phyloP scores from a whole-genome alignment of 2,797 vertebrate species.

The Centroberyx gerrardi region DNA sequence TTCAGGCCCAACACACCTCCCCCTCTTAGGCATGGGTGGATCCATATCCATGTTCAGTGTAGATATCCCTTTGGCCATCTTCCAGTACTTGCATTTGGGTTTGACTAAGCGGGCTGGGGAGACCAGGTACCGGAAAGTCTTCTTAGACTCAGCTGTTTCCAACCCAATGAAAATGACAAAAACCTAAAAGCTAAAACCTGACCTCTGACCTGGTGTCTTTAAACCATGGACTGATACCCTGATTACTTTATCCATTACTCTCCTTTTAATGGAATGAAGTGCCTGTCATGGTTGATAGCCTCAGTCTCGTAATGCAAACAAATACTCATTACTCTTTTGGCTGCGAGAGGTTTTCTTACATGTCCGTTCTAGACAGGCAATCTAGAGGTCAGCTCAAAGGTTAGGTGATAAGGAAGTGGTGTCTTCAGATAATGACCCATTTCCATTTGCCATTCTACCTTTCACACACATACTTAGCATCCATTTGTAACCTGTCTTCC shows the following conservation, averaged over 20 bases:
- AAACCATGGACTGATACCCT: conserved; percentile 56
- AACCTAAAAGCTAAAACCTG: conserved; percentile 45
- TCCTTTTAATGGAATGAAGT: conserved; percentile 77
- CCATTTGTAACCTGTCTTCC: conserved; percentile 59
- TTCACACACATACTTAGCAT: conserved; percentile 59
- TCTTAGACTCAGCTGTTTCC: conserved; percentile 75
- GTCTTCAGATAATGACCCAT: conserved; percentile 63
- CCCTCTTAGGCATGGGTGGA: not conserved
- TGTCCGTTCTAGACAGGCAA: conserved; percentile 62
- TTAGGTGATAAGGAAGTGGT: conserved; percentile 63
- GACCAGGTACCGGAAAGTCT: conserved; percentile 51
- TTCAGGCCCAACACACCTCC: no score
- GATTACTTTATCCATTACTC: conserved; percentile 71
- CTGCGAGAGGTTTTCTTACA: conserved; percentile 59
- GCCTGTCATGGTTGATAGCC: conserved; percentile 68
- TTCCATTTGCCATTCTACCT: conserved; percentile 67
- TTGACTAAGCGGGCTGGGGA: conserved; percentile 49
- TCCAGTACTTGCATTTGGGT: conserved; percentile 73
- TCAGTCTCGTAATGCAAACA: conserved; percentile 70
- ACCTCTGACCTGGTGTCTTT: conserved; percentile 67
- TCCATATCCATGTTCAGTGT: conserved; percentile 33
- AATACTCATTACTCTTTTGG: conserved; percentile 77
- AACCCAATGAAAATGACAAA: conserved; percentile 53
- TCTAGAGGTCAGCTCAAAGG: conserved; percentile 72
- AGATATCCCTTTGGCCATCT: conserved; percentile 57